Evolutionary conservation across 2,797 vertebrate genomes (phyloP), one percentile per base, ranked within the genome.

Genomic region (Paramormyrops hopkinsi): DNA sequence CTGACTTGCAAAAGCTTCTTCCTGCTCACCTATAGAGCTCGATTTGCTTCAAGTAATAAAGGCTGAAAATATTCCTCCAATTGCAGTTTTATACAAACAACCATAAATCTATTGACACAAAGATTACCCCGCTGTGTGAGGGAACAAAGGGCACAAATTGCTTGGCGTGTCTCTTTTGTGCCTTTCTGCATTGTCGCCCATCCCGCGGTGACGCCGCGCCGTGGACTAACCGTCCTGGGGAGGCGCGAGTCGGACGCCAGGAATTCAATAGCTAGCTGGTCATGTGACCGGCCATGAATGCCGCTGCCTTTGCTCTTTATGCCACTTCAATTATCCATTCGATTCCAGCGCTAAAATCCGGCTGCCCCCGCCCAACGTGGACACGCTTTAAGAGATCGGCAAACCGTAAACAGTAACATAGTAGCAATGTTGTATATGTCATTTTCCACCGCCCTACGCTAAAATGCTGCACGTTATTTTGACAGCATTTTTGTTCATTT

Each of bases 101-200:
- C 85, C 53, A 86, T 86, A 86, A 86, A 86, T 86, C 85, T 86
- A 86, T 56, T 54, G 85, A 86, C 51, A 86, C 50, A 54, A 29
- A 86, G 50, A 86, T 56, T 50, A 54, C 29, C 51, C 53, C 2
- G 7, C 85, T 56, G 29, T 41, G 25, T 19, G 25, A 9, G 12
- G 48, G 85, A 86, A 86, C 51, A 50, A 86, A 50, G 85, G 17
- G 29, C 50, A 56, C 25, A 86, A 86, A 86, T 56, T 56, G 85
- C 51, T 50, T 37, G 11, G 17, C 33, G 11, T 51, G 50, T 56
- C 7, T 51, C 46, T 25, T 50, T 85, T 44, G 73, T 79, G 73
- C 37, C 37, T 17, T 44, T 79, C 73, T 6, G 65, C 65, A 69
- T 69, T 79, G 73, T 44, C 6, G 17, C 17, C 5, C 73, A 33